phyloP scores from a whole-genome alignment of 23 tunicate species.

The Corella eumyota region DNA sequence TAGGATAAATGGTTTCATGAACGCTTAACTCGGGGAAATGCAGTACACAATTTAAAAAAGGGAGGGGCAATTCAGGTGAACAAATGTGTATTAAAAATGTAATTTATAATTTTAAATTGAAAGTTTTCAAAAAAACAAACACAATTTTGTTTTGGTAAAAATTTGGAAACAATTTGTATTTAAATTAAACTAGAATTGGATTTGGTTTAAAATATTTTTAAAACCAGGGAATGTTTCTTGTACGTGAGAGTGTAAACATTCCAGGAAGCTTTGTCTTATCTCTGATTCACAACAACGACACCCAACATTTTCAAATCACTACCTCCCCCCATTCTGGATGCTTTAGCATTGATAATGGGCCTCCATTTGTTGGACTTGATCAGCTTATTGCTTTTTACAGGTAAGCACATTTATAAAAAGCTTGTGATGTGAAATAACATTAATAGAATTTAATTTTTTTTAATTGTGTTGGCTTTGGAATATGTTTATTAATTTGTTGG shows the following conservation, averaged over 20 bases:
- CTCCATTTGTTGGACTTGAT: constrained; percentile 98
- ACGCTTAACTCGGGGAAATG: constrained; percentile 83
- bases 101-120: neutral
- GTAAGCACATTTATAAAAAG: too few species aligned
- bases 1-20: constrained; percentile 91
- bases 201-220: neutral
- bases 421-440: neutral
- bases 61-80: constrained; percentile 67
- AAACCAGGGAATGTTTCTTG: constrained; percentile 81
- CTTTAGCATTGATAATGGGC: constrained; percentile 93
- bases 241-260: constrained; percentile 70
- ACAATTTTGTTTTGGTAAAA: too few species aligned
- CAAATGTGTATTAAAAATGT: neutral
- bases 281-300: constrained; percentile 52
- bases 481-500: too few species aligned
- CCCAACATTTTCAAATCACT: constrained; percentile 91
- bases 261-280: constrained; percentile 87
- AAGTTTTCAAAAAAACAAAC: too few species aligned
- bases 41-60: constrained; percentile 73
- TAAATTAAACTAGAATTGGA: neutral
- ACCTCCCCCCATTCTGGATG: constrained; percentile 84
- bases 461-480: too few species aligned
- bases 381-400: constrained; percentile 74
- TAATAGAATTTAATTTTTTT: neutral
- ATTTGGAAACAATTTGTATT: neutral